A percentile compares a stretch with the other conserved stretches of the same genome.
phyloP scores from a whole-genome alignment of 1,140 invertebrate genomes.

The Calephelis nemesis region DNA sequence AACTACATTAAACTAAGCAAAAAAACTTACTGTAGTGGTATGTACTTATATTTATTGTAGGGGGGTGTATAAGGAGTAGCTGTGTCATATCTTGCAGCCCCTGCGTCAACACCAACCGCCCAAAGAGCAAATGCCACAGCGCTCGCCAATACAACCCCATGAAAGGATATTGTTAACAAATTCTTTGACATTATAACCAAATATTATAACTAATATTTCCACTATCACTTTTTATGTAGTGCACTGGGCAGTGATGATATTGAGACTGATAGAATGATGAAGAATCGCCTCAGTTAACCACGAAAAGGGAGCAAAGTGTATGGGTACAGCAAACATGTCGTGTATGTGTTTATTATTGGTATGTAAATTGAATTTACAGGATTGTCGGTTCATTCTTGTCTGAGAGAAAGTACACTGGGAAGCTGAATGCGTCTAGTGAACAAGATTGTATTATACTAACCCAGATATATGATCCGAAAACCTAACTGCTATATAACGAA shows the following conservation, averaged over 20 bases:
- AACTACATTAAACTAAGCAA: background rate
- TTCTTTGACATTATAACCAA: conserved; percentile 34
- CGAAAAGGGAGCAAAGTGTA: conserved; percentile 52
- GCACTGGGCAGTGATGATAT: conserved; percentile 39
- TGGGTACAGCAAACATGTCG: conserved; percentile 61
- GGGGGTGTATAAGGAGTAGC: conserved; percentile 62
- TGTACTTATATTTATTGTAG: conserved; percentile 57
- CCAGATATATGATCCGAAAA: background rate
- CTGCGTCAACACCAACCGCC: conserved; percentile 50
- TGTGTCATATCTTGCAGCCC: conserved; percentile 53
- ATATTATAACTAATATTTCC: conserved; percentile 19
- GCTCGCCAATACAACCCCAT: conserved; percentile 49
- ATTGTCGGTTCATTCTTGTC: conserved; percentile 28
- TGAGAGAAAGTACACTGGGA: conserved; percentile 17
- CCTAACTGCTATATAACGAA: background rate
- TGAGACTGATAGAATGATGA: conserved; percentile 52
- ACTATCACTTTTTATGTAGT: conserved; percentile 26
- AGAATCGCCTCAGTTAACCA: conserved; percentile 56
- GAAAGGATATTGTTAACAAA: conserved; percentile 49
- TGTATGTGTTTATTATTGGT: conserved; percentile 41
- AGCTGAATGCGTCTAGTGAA: background rate
- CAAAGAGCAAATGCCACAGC: conserved; percentile 53
- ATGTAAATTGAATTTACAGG: conserved; percentile 69
- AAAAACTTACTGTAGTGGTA: conserved; percentile 59
- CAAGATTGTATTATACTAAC: conserved; percentile 14